Conservation (phyloP, 2,888 invertebrate genomes). For the Himalopsyche kuldschensis region DNA sequence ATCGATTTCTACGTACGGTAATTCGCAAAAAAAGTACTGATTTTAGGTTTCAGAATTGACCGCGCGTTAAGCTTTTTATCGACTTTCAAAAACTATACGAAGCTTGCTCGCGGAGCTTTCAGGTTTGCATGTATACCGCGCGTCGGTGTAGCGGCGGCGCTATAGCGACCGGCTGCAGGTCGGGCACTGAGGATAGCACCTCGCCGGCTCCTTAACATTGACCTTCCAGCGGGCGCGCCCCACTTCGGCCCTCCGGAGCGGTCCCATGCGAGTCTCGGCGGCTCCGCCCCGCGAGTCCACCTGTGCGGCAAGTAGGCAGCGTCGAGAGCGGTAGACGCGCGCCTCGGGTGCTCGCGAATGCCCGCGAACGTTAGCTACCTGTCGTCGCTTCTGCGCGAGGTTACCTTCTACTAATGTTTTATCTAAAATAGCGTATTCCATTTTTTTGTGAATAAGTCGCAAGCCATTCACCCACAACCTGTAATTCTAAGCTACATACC, state of each 20-base stretch:
- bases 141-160: slow-evolving; percentile 27
- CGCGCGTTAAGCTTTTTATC: neutral
- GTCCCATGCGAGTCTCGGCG: slow-evolving; percentile 39
- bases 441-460: too few relatives aligned
- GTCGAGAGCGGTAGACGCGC: slow-evolving; percentile 4
- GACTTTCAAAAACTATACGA: slow-evolving; percentile 8
- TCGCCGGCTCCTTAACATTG: slow-evolving; percentile 40
- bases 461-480: too few relatives aligned
- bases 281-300: slow-evolving; percentile 24
- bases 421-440: too few relatives aligned
- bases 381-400: neutral
- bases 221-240: slow-evolving; percentile 49
- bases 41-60: neutral
- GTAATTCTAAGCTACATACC: too few relatives aligned
- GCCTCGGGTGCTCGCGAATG: slow-evolving; percentile 18
- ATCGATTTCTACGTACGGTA: neutral
- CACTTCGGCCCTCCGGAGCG: slow-evolving; percentile 48
- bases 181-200: slow-evolving; percentile 34
- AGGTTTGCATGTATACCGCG: slow-evolving; percentile 8
- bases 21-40: neutral
- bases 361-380: slow-evolving; percentile 22
- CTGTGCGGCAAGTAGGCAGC: slow-evolving; percentile 8
- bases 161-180: slow-evolving; percentile 29
- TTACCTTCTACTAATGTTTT: neutral
- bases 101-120: neutral